Base-by-base conservation (phyloP, 2,888 invertebrate species). In the Torymus auratus region DNA sequence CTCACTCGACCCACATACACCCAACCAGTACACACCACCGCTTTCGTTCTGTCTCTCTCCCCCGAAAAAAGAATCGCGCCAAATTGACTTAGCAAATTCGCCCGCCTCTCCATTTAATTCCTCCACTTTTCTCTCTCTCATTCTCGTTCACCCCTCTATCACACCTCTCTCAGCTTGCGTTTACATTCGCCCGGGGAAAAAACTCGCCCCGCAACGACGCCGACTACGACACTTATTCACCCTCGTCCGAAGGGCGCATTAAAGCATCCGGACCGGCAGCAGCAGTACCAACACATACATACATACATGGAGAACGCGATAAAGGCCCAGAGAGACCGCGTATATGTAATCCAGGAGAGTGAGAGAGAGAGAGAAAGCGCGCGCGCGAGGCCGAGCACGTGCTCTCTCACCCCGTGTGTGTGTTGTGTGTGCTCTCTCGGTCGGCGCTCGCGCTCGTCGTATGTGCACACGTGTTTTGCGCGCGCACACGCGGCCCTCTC, bases 371-470 rank as follows among this genome's bases (percentile, higher is more conserved):
- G 68, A 75, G 68, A 68, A 52, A 75, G 60, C 72, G 76, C 61
- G 76, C 52, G 67, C 58, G 50, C 70, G 55, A 50, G 17, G 72
- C 69, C 82, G 77, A 82, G 61, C 83, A 83, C 84, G 83, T 84
- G 84, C 82, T 78, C 78, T 82, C 83, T 73, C 71, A 62, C 62
- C 71, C 61, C 71, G 23, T 61, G 2, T 12, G 67, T 53, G 52
- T 53, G 67, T 53, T 12, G 53, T 53, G 14, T 28, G 14, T 60
- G 11, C 60, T 17, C 17, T 60, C 60, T 14, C 41, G n/a, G 13
- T 23, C 61, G 62, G 13, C 55, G 14, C 55, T 55, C 55, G 14
- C 14, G 13, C 55, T 55, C 55, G 12, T 14, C 13, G 20, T 10
- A 61, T 4, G 23, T 12, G 14, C 20, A 62, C 28, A 23, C 23